Base-by-base conservation (phyloP, 2,888 invertebrate genomes). In the Harmothoe impar region DNA sequence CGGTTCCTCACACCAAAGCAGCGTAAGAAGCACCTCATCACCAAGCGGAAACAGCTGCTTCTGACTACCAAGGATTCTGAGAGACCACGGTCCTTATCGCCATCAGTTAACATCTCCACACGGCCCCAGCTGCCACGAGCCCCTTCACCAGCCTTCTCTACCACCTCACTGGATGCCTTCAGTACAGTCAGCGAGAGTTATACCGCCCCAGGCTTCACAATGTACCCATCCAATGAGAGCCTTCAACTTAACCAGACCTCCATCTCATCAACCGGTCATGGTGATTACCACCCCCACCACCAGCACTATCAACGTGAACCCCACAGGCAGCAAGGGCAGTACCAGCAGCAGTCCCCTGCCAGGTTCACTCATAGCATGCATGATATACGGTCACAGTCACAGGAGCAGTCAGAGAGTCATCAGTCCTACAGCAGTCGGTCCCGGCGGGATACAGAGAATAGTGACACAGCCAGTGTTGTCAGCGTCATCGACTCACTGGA, bases 1-100 rank as follows among this genome's bases (percentile, higher is more conserved):
- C 90, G 92, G 43, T 92, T 91, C 89, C 94, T 94, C 93, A 94
- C 94, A 35, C 95, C 95, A 29, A 93, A 92, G 72, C 94, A 95
- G 92, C 93, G 94, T 90, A 94, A 93, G 89, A 92, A 93, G 33
- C 93, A 95, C 91, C 92, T 95, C 62, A 92, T 94, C 3, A 92
- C 93, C 33, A 92, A 94, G 77, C 91, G 95, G 33, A 93, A 93
- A 86, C 92, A 94, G 72, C 90, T 95, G n/a, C 94, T 95, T n/a
- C 92, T 91, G 29, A 92, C 56, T 93, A 94, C 23, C 91, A 93
- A 35, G 33, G 62, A 56, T n/a, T 35, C 84, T 0, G 86, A 89
- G 25, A n/a, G 91, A 17, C 89, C 91, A 23, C 52, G 90, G 31
- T 91, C 91, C 5, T 78, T 62, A 31, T 78, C 89, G 29, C 90